Base-by-base conservation (phyloP, 2,888 invertebrate genomes). In the Cheilosia pagana region DNA sequence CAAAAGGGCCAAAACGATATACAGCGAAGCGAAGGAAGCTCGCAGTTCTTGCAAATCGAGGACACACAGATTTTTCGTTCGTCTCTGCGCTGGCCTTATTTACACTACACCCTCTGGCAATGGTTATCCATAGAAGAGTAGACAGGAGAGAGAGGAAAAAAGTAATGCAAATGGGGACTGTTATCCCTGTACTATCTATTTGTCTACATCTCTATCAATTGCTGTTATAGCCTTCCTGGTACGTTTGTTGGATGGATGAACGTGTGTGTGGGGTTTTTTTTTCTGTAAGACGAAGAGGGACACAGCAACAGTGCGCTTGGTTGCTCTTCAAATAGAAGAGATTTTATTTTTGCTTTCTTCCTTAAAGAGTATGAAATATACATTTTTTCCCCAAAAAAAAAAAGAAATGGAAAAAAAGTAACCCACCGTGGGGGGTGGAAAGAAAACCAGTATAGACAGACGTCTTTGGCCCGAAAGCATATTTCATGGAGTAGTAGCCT, bases 161-260 rank as follows among this genome's bases (percentile, higher is more conserved):
- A 71, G 63, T 71, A 78, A 78, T 78, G 78, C 78, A 78, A 78
- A 78, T 71, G 63, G 78, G 78, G 57, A 71, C 78, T 78, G 78
- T 78, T 78, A 78, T 78, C 78, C 65, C 65, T 71, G 78, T 78
- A 78, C 78, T 78, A 78, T 78, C 78, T 78, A 78, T 78, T 78
- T 78, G 71, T 71, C 78, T 78, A 78, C 78, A 78, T 78, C 78
- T 78, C 63, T 65, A 78, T 78, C 78, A 78, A 78, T 78, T 78
- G 78, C 70, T 78, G 77, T 78, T 78, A 55, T 78, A 55, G 70
- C 55, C 77, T 62, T 70, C 70, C 75, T 67, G 53, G 41, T 23
- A 50, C 21, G 50, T 50, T 23, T 14, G 3, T 12, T 3, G 2
- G 23, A 12, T 50, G 57, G 57, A n/a, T 31, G 63, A 23, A 5